phyloP scores from a whole-genome alignment of 2,113 vertebrate species.

The Machaerirhynchus nigripectus region DNA sequence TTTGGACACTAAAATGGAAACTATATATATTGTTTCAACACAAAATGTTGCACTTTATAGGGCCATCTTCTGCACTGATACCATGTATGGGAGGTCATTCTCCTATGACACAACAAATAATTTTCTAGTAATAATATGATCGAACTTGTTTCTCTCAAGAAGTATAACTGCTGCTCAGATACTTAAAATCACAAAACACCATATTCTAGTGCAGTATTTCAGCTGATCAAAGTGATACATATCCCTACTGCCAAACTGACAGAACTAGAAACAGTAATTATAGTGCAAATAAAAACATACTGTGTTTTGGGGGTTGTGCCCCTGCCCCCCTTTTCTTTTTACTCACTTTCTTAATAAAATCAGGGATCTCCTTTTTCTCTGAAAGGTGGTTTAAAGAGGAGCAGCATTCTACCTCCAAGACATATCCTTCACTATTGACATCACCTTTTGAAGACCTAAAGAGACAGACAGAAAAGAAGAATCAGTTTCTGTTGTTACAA shows the following conservation, averaged over 20 bases:
- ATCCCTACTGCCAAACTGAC: not conserved
- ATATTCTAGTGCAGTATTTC: not conserved
- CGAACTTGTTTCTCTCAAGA: not conserved
- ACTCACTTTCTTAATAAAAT: slow-evolving; percentile 93
- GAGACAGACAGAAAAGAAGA: slow-evolving; percentile 3
- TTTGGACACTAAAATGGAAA: not conserved
- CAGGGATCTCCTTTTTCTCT: slow-evolving; percentile 87
- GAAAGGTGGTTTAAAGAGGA: slow-evolving; percentile 82
- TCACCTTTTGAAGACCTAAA: slow-evolving; percentile 71
- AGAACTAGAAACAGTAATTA: not conserved
- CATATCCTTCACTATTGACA: slow-evolving; percentile 71
- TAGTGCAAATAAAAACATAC: not conserved
- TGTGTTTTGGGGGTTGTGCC: not conserved
- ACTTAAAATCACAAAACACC: not conserved
- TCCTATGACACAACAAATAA: not conserved
- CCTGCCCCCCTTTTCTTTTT: not conserved
- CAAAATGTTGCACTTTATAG: not conserved
- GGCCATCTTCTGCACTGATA: not conserved
- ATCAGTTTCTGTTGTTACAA: not conserved
- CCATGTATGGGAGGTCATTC: not conserved
- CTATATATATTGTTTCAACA: not conserved
- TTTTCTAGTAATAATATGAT: not conserved
- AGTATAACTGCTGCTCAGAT: not conserved
- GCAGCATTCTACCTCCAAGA: slow-evolving; percentile 87
- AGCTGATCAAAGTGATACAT: not conserved